Percentiles rank a stretch among this genome's conserved stretches.
phyloP scores from a whole-genome alignment of 2,113 vertebrate species.

The Microcebus tavaratra region DNA sequence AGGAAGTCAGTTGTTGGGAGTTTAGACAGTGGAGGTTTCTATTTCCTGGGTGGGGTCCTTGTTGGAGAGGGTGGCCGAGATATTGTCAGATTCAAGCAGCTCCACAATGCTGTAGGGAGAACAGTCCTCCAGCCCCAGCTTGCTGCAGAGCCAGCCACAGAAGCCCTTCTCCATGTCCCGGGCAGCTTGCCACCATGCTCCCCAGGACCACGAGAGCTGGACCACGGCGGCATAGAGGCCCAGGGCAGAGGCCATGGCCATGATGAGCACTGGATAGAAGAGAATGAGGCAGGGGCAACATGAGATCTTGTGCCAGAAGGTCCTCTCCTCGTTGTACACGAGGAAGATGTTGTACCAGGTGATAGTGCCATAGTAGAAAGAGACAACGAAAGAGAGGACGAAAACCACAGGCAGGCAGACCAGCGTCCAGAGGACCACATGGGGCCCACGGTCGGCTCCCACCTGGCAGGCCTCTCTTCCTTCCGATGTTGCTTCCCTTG shows the following conservation, averaged over 20 bases:
- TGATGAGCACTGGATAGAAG: constrained; percentile 97
- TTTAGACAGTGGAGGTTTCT: constrained; percentile 92
- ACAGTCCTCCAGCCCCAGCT: constrained; percentile 96
- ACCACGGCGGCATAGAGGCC: constrained; percentile 93
- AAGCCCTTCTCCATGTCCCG: constrained; percentile 98
- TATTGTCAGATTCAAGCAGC: constrained; percentile 95
- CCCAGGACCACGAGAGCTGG: constrained; percentile 97
- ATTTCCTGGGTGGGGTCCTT: constrained; percentile 88
- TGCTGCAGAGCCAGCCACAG: constrained; percentile 98
- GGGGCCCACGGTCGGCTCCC: constrained; percentile 92
- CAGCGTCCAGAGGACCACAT: constrained; percentile 95
- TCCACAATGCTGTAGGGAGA: constrained; percentile 98
- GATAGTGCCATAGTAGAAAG: constrained; percentile 98
- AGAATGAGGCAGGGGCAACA: constrained; percentile 96
- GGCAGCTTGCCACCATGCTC: constrained; percentile 94
- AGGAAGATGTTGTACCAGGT: constrained; percentile 99
- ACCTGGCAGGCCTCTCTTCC: constrained; percentile 87
- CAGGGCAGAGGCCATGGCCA: constrained; percentile 93
- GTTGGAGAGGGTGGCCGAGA: constrained; percentile 92
- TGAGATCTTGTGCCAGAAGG: constrained; percentile 99
- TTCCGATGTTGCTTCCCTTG: constrained; percentile 84
- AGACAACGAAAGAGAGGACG: constrained; percentile 94
- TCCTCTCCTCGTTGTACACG: constrained; percentile 99
- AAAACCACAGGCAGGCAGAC: constrained; percentile 96
- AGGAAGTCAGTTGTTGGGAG: not conserved